Base-by-base conservation (phyloP, 1,140 invertebrate genomes). In the Grapholita molesta region DNA sequence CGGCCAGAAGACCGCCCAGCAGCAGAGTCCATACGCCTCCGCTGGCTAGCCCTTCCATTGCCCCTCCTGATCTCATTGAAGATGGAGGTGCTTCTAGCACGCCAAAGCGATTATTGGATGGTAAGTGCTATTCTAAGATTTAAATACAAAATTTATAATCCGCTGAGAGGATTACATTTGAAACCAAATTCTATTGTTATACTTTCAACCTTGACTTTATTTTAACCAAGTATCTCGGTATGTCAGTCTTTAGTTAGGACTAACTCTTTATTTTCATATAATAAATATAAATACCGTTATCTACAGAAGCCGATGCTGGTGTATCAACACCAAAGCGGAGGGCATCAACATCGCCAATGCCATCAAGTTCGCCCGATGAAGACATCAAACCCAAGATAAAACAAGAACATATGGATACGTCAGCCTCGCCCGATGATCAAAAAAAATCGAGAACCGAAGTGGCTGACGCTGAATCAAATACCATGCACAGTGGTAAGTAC, bases 391-490 rank as follows among this genome's bases (percentile, higher is more conserved):
- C 95, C 1, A 94, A 94, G 73, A 95, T 96, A 72, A 96, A 96
- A 81, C 95, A 96, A 80, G 95, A 95, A 73, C 80, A 94, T 84
- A 88, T 94, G 89, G 94, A 94, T 35, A 94, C 94, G 1, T 94
- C 94, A 66, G 92, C 91, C 0, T 94, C 93, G 12, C 92, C 93
- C 42, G 93, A 94, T 69, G 93, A 94, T 69, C 89, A 92, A 68
- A 96, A 96, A 88, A 96, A 96, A 79, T 95, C 94, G 25, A 94
- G 96, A 85, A 96, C 95, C 33, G 96, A 96, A 87, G 95, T 96
- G 12, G 96, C 95, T 52, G 96, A 98, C 85, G 96, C 96, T 38
- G 96, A 97, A 88, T 96, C 96, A 30, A 98, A 97, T 85, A 97
- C 96, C 68, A 95, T 96, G 84, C 96, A 97, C 90, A 97, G 96